Base-by-base conservation (phyloP, 2,888 invertebrate species). In the Tipula confusa region DNA sequence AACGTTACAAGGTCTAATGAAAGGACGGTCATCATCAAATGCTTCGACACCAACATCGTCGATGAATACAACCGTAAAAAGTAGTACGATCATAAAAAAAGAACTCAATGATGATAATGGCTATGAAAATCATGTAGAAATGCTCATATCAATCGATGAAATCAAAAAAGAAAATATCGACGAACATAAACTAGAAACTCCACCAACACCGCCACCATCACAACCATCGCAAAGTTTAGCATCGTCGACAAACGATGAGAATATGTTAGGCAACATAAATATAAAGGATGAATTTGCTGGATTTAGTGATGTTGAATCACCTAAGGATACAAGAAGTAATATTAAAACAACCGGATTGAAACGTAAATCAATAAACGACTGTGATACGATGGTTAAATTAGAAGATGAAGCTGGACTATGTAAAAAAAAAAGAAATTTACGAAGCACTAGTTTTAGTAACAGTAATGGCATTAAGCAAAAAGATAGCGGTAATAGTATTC, bases 151-250 rank as follows among this genome's bases (percentile, higher is more conserved):
- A 29, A 4, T 29, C 29, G 80, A 80, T 4, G 31, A 80, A 80
- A 80, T 80, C 13, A 80, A 80, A 80, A 13, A 6, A 80, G 80
- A 80, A n/a, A 29, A 15, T n/a, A 4, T 31, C 2, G 29, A n/a
- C 2, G 80, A 80, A 1, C n/a, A 80, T 15, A 29, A 29, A 29
- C 6, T 31, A 9, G 29, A 80, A 29, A 29, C 31, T 0, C 80
- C 85, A 29, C 85, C 85, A 9, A 85, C 79, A 83, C 84, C 11
- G 84, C 84, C 38, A 82, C 84, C 9, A 82, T 9, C 83, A 83
- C 13, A 36, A 43, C 7, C 84, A 64, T 80, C 80, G 7, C 80
- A 80, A 80, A 80, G 29, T 5, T 31, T 80, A 80, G 31, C 29
- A 15, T 80, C 31, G 29, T 29, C 29, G 1, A 15, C n/a, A 3